A percentile compares a stretch with the other conserved stretches of the same genome.
phyloP scores from a whole-genome alignment of 2,797 vertebrate species.

The Chaenodraco wilsoni region DNA sequence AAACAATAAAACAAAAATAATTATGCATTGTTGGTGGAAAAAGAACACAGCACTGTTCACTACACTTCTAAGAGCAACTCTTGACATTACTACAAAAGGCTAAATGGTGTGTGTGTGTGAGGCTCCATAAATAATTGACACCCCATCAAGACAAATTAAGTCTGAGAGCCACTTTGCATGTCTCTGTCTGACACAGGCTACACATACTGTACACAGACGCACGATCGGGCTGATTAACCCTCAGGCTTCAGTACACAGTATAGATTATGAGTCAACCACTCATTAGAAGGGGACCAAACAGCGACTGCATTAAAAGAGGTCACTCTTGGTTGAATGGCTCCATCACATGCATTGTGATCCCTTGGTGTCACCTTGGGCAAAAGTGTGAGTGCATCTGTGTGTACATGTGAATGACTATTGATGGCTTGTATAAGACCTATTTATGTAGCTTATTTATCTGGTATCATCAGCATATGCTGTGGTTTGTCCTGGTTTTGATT shows the following conservation, averaged over 20 bases:
- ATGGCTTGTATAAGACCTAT: conserved; percentile 25
- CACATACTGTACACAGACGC: conserved; percentile 26
- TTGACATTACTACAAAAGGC: conserved; percentile 45
- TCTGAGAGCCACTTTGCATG: conserved; percentile 52
- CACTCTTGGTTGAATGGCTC: conserved; percentile 57
- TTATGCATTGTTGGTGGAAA: background rate
- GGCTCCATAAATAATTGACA: conserved; percentile 59
- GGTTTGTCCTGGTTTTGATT: conserved; percentile 11
- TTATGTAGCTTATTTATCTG: conserved; percentile 14
- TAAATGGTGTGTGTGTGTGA: conserved; percentile 29
- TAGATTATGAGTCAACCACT: conserved; percentile 71
- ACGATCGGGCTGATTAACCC: conserved; percentile 58
- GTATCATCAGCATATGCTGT: background rate
- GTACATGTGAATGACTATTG: background rate
- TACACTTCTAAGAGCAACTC: conserved; percentile 12
- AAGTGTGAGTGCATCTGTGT: conserved; percentile 1
- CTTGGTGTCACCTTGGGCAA: conserved; percentile 39
- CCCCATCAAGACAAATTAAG: conserved; percentile 49
- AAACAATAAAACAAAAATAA: background rate
- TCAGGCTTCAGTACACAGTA: conserved; percentile 54
- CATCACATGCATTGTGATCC: conserved; percentile 52
- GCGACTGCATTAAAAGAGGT: conserved; percentile 64
- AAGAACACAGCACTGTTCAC: background rate
- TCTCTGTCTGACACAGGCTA: conserved; percentile 30
- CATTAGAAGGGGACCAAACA: conserved; percentile 61